Percentiles rank a stretch among this genome's conserved stretches.
Conservation (phyloP, 2,797 vertebrate genomes). For the Babyrousa celebensis region DNA sequence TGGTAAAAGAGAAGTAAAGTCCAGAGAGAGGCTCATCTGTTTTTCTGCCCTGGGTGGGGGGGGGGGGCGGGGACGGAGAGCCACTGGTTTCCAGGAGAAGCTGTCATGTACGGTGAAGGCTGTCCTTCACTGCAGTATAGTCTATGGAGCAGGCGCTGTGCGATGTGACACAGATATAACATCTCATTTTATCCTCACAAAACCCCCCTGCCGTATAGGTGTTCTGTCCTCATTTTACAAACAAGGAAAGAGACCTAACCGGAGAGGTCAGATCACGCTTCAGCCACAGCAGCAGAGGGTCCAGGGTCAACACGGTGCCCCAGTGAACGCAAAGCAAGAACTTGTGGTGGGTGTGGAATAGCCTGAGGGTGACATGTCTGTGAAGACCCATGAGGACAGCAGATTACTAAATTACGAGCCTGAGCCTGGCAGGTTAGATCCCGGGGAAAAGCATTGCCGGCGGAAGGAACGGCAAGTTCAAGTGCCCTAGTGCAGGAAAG, state of each 20-base stretch:
- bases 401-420: background rate
- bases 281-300: background rate
- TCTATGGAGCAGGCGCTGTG: background rate
- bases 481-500: background rate
- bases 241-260: background rate
- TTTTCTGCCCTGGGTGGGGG: background rate
- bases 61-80: background rate
- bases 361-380: background rate
- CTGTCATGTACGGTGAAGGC: background rate
- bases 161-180: background rate
- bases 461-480: background rate
- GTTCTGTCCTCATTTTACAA: background rate
- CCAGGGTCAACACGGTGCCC: rapidly evolving
- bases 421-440: background rate
- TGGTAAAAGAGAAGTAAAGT: background rate
- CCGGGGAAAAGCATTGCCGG: background rate
- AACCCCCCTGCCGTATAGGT: background rate
- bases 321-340: background rate
- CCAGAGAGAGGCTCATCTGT: background rate
- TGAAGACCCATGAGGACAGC: rapidly evolving
- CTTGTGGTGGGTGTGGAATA: rapidly evolving
- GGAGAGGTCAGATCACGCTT: background rate
- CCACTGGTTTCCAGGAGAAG: background rate
- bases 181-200: background rate
- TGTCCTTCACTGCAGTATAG: background rate